Evolutionary conservation across 2,888 invertebrate species (phyloP).

Genomic region (Heliconius aoede): DNA sequence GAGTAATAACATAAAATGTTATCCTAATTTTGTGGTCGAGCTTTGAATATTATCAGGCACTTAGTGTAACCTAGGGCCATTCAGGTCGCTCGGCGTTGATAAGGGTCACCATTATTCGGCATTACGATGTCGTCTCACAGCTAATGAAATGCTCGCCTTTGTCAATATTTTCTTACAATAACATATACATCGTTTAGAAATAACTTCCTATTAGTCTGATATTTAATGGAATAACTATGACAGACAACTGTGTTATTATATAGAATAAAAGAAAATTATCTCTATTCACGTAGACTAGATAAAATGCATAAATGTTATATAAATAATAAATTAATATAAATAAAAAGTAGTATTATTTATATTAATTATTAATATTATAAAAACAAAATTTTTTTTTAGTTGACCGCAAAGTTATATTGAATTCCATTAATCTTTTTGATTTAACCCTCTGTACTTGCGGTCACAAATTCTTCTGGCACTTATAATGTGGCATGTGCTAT

Average conservation of each 20-base stretch:
- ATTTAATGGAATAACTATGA: not conserved
- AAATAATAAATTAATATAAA: no score
- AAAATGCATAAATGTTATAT: not conserved
- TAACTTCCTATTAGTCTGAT: not conserved
- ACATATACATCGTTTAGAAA: not conserved
- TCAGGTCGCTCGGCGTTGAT: constrained; percentile 19
- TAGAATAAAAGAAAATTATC: not conserved
- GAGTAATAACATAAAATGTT: constrained; percentile 12
- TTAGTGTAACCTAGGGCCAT: constrained; percentile 25
- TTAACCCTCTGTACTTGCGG: not conserved
- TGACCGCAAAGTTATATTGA: not conserved
- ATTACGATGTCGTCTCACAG: constrained; percentile 13
- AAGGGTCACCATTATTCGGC: constrained; percentile 26
- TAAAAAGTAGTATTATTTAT: no score
- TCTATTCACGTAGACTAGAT: not conserved
- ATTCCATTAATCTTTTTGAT: not conserved
- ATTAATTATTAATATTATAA: no score
- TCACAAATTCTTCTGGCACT: not conserved
- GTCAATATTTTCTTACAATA: constrained; percentile 11
- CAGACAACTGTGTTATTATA: not conserved
- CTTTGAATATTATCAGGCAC: constrained; percentile 28
- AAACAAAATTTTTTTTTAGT: no score
- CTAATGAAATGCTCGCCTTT: constrained; percentile 19
- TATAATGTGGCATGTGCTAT: no score
- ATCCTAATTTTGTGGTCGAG: constrained; percentile 22